Percentiles rank a stretch among this genome's conserved stretches.
Conservation (phyloP, 2,888 invertebrate genomes). For the Erannis defoliaria region DNA sequence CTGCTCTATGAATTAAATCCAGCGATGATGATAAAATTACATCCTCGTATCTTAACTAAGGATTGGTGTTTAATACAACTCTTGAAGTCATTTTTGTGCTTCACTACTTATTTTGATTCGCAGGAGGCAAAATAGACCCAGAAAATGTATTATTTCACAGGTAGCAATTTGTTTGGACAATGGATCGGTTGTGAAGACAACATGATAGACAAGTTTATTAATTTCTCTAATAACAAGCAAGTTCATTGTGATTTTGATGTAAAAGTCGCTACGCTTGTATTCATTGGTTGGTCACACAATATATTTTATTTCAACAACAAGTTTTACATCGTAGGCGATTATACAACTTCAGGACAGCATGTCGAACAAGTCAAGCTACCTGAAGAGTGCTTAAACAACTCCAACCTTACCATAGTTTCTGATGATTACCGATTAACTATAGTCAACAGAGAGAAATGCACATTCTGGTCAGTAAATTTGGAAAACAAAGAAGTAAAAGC, state of each 20-base stretch:
- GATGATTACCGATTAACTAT: constrained; percentile 68
- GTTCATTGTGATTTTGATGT: constrained; percentile 44
- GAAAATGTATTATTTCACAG: constrained; percentile 63
- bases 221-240: constrained; percentile 38
- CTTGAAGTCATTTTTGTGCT: too few relatives aligned
- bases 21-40: too few relatives aligned
- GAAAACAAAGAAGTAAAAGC: constrained; percentile 55
- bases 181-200: constrained; percentile 61
- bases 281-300: constrained; percentile 77
- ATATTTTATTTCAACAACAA: constrained; percentile 58
- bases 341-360: constrained; percentile 59
- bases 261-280: constrained; percentile 51
- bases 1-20: too few relatives aligned
- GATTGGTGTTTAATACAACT: too few relatives aligned
- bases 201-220: constrained; percentile 58
- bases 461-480: constrained; percentile 63
- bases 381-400: constrained; percentile 45
- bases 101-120: too few relatives aligned
- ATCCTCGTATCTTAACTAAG: too few relatives aligned
- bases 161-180: constrained; percentile 78
- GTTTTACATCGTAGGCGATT: constrained; percentile 69
- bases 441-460: constrained; percentile 52
- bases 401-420: constrained; percentile 59
- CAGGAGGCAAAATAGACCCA: too few relatives aligned
- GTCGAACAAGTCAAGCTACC: constrained; percentile 58